Conservation (phyloP, 2,113 vertebrate genomes). For the human region GRCh38 chr3:118726001-118726500, state of each 20-base stretch:
- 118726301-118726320: not conserved
- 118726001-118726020: not conserved
- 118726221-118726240: not conserved
- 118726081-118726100: not conserved
- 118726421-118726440: not conserved
- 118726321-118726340: not conserved
- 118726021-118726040: not conserved
- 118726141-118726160: not conserved
- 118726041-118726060: not conserved
- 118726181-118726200: not conserved
- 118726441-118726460: not conserved
- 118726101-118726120: not conserved
- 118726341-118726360: not conserved
- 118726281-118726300: not conserved
- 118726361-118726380: not conserved
- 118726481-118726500: not conserved
- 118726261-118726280: not conserved
- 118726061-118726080: not conserved
- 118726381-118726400: not conserved
- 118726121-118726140: not conserved
- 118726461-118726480: constrained; percentile 20
- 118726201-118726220: not conserved
- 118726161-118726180: not conserved
- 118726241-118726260: not conserved
- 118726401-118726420: not conserved